Evolutionary conservation across 2,888 invertebrate species (phyloP), one percentile per base, ranked within the genome.

Genomic region (Caenorhabditis angaria): DNA sequence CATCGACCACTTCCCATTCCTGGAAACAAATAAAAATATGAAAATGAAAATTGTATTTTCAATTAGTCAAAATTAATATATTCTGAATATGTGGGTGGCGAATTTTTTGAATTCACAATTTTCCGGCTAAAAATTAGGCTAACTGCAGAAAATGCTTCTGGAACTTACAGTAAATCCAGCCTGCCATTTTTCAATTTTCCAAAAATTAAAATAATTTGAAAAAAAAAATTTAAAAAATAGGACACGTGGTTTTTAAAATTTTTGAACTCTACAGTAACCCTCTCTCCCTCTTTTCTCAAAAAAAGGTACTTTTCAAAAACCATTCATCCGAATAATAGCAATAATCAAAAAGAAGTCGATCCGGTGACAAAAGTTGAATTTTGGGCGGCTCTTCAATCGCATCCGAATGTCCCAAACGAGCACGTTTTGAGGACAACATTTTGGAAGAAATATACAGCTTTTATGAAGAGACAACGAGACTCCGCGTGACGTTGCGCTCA

Each of bases 1-100:
- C 75, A 78, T 41, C 77, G 69, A 35, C 72, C 72, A 51, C 65
- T 65, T 64, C 72, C 72, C 67, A 72, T 67, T 27, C 72, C 72
- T 72, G 65, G 51, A 72, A 68, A 58, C 60, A 63, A 2, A 10
- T 1, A 63, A 24, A 14, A 6, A 41, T 41, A 18, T 41, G 10
- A 14, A 32, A 10, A 32, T 32, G 6, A 5, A 32, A 32, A 32
- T 32, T 5, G 32, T 5, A 32, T 32, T 32, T 10, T 32, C 6
- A 32, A n/a, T n/a, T n/a, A n/a, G n/a, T n/a, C n/a, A n/a, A n/a
- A n/a, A n/a, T n/a, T n/a, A n/a, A n/a, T n/a, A n/a, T n/a, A n/a
- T n/a, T n/a, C n/a, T n/a, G n/a, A n/a, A n/a, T n/a, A n/a, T n/a
- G n/a, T n/a, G n/a, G n/a, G n/a, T n/a, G n/a, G n/a, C n/a, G n/a